Percentiles rank a stretch among this genome's conserved stretches.
These are phyloP conservation scores for Orbicella faveolata DNA, from an alignment of 64 coral and sea anemone species.

Conservation along the genomic window DNA sequence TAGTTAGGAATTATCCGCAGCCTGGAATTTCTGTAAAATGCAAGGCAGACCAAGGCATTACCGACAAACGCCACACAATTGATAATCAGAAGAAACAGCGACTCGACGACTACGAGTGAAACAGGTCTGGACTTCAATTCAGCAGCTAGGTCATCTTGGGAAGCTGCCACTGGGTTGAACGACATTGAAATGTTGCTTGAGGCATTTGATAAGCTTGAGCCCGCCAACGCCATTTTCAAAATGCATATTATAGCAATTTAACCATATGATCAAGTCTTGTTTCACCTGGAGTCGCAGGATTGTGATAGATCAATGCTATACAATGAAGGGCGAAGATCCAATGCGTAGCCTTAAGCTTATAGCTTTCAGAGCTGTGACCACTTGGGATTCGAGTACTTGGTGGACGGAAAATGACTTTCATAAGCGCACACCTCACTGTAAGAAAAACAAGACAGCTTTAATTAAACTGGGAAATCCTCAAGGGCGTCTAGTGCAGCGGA, in stretches of 20 bases:
- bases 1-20: constrained; percentile 53
- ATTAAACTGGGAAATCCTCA: background rate
- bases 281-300: no score
- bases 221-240: no score
- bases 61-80: constrained; percentile 32
- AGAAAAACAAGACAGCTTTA: background rate
- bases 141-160: background rate
- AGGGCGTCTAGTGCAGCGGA: background rate
- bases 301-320: no score
- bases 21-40: constrained; percentile 62
- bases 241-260: no score
- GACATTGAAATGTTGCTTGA: background rate
- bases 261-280: no score
- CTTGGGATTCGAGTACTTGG: background rate
- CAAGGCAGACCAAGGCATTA: constrained; percentile 47
- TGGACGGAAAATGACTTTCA: background rate
- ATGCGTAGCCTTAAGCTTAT: no score
- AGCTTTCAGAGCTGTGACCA: background rate
- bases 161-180: no score
- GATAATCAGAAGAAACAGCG: constrained; percentile 3
- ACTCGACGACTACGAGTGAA: background rate
- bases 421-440: background rate
- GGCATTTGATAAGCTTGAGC: background rate
- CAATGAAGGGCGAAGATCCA: no score
- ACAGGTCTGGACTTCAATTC: background rate